Evolutionary conservation across 2,113 vertebrate genomes (phyloP), one percentile per base, ranked within the genome.

Genomic region (Urocynchramus pylzowi): DNA sequence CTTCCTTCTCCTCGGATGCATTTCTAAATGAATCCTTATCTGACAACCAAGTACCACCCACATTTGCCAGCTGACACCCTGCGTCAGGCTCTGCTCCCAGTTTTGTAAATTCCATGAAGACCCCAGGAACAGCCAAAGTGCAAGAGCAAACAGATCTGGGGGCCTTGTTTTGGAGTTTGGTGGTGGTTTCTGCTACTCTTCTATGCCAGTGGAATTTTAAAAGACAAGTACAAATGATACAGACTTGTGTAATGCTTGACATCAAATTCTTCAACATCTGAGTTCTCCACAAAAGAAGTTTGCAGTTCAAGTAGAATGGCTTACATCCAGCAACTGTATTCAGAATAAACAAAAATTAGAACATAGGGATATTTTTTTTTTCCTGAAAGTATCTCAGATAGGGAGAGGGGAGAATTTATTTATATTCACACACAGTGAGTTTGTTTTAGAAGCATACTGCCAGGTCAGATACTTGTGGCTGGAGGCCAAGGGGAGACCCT

Each of bases 251-350:
- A 94, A 96, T 5, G 11, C 88, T 94, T 94, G 88, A 97, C 94
- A 97, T 92, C n/a, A 18, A 97, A 98, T 98, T 97, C 94, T 83
- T 79, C 91, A 95, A 89, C 75, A 90, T 93, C 85, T 57, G 83
- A 70, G 69, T 70, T 97, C 90, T 71, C 84, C 89, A 87, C 71
- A 91, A 94, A 98, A 95, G 73, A 97, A 92, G 70, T 82, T 95
- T 87, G 71, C 84, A 84, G 92, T 96, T 97, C 97, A 97, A 98
- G 98, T 95, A 97, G 95, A 90, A 97, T 96, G 96, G 97, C 94
- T 95, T 87, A 64, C 59, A 89, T 97, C 96, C 97, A 98, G 94
- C 33, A 41, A 96, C 82, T 97, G 82, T 96, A 92, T 94, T 97
- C 96, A 97, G 95, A 95, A 94, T 92, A 96, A 97, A 92, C 54